These are phyloP conservation scores for Epinotia brunnichana DNA, from an alignment of 2,888 invertebrate genomes.

Conservation along the genomic window DNA sequence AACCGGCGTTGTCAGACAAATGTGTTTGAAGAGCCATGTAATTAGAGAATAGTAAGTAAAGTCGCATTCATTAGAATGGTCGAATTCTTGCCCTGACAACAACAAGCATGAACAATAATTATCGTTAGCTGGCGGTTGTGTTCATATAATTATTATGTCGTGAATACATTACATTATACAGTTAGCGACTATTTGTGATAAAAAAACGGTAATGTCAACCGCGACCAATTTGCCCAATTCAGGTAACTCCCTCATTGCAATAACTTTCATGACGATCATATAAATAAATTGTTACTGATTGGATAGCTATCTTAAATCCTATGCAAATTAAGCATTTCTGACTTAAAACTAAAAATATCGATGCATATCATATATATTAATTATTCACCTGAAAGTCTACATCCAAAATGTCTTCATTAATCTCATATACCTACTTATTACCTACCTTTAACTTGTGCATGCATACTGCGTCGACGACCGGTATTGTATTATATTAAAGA, in stretches of 20 bases:
- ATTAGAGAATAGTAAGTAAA: slow-evolving; percentile 34
- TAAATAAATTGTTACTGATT: too few relatives aligned
- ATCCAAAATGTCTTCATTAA: too few relatives aligned
- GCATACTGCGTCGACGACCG: too few relatives aligned
- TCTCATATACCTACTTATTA: too few relatives aligned
- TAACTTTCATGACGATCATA: not conserved
- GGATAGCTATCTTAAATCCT: not conserved
- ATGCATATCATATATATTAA: too few relatives aligned
- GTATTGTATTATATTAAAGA: too few relatives aligned
- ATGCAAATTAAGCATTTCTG: too few relatives aligned
- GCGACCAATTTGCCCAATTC: not conserved
- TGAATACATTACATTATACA: not conserved
- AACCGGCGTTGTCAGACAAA: slow-evolving; percentile 79
- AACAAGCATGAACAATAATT: slow-evolving; percentile 5
- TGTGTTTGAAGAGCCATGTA: slow-evolving; percentile 64
- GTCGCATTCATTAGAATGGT: slow-evolving; percentile 13
- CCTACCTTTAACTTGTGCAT: too few relatives aligned
- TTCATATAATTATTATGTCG: slow-evolving; percentile 8
- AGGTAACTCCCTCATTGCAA: not conserved
- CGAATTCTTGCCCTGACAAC: slow-evolving; percentile 6
- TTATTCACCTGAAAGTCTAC: too few relatives aligned
- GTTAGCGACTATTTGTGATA: not conserved
- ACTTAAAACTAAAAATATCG: too few relatives aligned
- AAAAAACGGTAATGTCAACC: not conserved
- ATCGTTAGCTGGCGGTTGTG: not conserved